These are phyloP conservation scores for Scarus forsteni DNA, from an alignment of 2,797 vertebrate genomes.

Conservation along the genomic window DNA sequence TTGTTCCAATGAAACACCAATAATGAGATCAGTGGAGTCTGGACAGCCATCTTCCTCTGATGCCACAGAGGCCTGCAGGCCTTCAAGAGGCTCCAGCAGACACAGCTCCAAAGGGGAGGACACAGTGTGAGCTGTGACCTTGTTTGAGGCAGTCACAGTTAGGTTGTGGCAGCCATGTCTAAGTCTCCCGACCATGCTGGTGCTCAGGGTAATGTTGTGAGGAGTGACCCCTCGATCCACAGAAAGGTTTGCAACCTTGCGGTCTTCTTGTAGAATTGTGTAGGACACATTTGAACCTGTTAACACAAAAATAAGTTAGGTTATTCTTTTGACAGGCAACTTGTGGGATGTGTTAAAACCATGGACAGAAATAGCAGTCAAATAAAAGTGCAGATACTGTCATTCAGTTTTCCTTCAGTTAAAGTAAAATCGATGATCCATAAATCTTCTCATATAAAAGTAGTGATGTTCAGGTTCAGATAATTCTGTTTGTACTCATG, in stretches of 20 bases:
- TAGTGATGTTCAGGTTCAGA: too few relatives aligned
- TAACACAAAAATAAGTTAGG: not conserved
- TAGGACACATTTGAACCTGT: constrained; percentile 90
- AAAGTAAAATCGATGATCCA: too few relatives aligned
- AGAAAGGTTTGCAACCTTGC: constrained; percentile 76
- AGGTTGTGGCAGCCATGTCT: constrained; percentile 86
- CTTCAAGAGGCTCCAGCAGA: constrained; percentile 85
- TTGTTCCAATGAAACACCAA: constrained; percentile 83
- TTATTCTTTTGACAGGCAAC: not conserved
- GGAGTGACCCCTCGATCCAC: constrained; percentile 70
- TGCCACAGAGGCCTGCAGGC: constrained; percentile 81
- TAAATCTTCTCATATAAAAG: too few relatives aligned
- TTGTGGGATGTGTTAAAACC: not conserved
- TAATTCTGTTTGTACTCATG: too few relatives aligned
- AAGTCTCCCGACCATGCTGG: constrained; percentile 72
- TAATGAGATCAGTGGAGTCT: constrained; percentile 79
- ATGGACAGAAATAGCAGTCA: not conserved
- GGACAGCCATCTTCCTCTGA: constrained; percentile 75
- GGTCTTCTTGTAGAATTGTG: constrained; percentile 71
- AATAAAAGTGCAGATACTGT: too few relatives aligned
- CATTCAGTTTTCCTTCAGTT: too few relatives aligned
- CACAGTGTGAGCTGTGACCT: constrained; percentile 31
- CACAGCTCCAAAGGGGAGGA: constrained; percentile 80
- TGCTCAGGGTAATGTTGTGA: constrained; percentile 87
- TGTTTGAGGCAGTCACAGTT: constrained; percentile 84